Evolutionary conservation across 2,113 vertebrate species (phyloP).

Genomic region (Mormyrus iriodes): DNA sequence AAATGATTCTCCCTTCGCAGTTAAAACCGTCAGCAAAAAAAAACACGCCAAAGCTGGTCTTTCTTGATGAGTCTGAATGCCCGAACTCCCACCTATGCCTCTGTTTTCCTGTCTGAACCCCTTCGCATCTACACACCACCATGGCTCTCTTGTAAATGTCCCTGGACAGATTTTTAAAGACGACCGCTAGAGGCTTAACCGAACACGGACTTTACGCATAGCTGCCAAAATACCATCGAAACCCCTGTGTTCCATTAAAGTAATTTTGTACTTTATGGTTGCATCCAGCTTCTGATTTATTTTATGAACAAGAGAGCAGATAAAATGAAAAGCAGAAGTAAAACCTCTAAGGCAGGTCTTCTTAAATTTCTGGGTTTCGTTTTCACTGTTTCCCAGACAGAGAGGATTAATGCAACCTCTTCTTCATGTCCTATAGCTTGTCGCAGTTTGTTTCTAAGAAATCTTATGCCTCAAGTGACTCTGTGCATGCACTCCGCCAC

Average conservation of each 20-base stretch:
- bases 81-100: neutral
- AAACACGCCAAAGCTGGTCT: neutral
- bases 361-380: neutral
- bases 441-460: neutral
- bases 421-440: neutral
- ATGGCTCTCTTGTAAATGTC: neutral
- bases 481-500: neutral
- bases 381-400: neutral
- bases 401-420: neutral
- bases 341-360: neutral
- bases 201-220: neutral
- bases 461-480: neutral
- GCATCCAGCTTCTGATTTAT: neutral
- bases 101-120: neutral
- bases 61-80: neutral
- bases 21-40: neutral
- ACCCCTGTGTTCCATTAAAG: neutral
- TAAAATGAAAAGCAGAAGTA: constrained; percentile 2
- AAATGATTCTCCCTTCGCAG: neutral
- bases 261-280: neutral
- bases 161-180: neutral
- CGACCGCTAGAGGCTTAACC: neutral
- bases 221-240: neutral
- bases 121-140: neutral
- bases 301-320: neutral